Evolutionary conservation across 2,113 vertebrate genomes (phyloP).

Genomic region (Sapayoa aenigma): DNA sequence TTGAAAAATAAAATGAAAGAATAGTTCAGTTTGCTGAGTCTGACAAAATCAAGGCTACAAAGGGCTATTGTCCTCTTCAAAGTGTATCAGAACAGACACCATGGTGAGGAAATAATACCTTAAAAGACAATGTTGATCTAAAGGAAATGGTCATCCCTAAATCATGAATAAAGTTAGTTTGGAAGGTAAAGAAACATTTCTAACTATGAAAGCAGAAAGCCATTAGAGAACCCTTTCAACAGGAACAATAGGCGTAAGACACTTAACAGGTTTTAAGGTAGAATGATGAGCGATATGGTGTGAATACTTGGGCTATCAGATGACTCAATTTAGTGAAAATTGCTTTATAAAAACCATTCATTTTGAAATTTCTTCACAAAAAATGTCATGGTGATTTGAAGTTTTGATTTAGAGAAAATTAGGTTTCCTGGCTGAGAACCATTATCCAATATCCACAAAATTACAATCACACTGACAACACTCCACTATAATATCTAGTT

Average conservation of each 20-base stretch:
- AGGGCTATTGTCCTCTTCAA: neutral
- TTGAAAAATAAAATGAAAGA: neutral
- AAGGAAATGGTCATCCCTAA: neutral
- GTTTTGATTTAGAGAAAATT: neutral
- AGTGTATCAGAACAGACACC: neutral
- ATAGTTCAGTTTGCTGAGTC: neutral
- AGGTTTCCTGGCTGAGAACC: neutral
- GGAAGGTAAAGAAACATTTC: neutral
- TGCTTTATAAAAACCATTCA: fast-evolving
- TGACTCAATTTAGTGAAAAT: neutral
- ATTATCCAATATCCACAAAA: neutral
- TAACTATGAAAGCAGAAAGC: neutral
- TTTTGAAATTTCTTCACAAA: neutral
- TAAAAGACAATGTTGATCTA: neutral
- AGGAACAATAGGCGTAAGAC: neutral
- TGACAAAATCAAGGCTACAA: neutral
- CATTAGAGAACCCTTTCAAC: neutral
- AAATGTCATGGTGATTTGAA: neutral
- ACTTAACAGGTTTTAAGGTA: neutral
- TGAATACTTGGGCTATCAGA: neutral
- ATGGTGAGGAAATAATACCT: neutral
- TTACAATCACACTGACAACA: neutral
- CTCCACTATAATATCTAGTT: neutral
- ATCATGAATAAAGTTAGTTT: neutral
- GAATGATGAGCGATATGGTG: neutral